Evolutionary conservation across 2,113 vertebrate species (phyloP).

Genomic region (Pachycephala philippinensis): DNA sequence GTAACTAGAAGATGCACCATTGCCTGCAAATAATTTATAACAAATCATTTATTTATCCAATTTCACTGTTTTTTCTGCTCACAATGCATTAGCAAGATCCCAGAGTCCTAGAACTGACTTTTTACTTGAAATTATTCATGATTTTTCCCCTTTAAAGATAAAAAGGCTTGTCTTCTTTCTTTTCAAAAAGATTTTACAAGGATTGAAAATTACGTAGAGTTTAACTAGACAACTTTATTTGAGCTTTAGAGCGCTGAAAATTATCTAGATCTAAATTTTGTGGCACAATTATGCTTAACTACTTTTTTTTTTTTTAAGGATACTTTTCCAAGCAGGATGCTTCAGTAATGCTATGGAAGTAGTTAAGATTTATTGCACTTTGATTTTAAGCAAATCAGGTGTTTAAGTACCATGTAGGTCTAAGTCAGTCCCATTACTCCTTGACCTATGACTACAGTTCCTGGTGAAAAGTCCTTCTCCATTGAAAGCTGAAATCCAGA

Average conservation of each 20-base stretch:
- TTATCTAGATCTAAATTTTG: neutral
- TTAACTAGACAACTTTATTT: neutral
- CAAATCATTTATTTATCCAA: slow-evolving; percentile 64
- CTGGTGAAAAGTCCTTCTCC: neutral
- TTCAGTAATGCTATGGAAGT: neutral
- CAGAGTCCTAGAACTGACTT: neutral
- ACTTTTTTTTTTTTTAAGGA: neutral
- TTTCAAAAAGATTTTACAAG: neutral
- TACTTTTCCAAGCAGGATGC: neutral
- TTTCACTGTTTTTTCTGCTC: neutral
- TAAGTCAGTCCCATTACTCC: neutral
- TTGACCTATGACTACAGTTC: neutral
- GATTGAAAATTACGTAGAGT: neutral
- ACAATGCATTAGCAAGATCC: slow-evolving; percentile 1
- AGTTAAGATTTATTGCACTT: neutral
- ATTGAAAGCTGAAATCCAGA: neutral
- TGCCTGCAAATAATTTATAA: slow-evolving; percentile 54
- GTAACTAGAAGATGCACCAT: slow-evolving; percentile 29
- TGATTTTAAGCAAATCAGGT: neutral
- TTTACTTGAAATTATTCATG: slow-evolving; percentile 47
- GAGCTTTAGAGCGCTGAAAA: neutral
- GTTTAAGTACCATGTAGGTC: neutral
- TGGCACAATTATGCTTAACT: neutral
- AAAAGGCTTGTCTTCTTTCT: slow-evolving; percentile 1
- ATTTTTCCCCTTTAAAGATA: slow-evolving; percentile 16